Evolutionary conservation across 2,888 invertebrate genomes (phyloP).

Genomic region (Eupsilia transversa): DNA sequence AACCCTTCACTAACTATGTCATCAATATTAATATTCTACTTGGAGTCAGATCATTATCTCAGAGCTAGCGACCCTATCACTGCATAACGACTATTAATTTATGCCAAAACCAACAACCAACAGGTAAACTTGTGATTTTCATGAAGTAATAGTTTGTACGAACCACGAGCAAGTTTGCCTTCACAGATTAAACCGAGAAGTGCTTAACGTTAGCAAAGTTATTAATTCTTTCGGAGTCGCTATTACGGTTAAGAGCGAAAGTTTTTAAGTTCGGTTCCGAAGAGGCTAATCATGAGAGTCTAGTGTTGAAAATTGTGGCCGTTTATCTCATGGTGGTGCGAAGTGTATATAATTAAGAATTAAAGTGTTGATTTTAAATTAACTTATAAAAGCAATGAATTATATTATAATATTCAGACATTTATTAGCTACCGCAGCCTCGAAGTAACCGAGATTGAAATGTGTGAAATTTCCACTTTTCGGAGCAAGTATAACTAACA

Average conservation of each 20-base stretch:
- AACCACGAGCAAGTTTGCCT: slow-evolving; percentile 43
- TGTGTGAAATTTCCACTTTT: neutral
- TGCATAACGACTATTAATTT: slow-evolving; percentile 51
- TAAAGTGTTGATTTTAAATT: neutral
- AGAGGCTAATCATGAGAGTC: slow-evolving; percentile 42
- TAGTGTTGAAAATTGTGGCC: slow-evolving; percentile 27
- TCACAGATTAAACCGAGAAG: slow-evolving; percentile 64
- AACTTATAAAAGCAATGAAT: neutral
- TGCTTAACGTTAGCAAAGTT: slow-evolving; percentile 68
- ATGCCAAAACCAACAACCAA: slow-evolving; percentile 47
- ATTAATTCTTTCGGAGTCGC: slow-evolving; percentile 64
- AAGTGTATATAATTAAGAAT: slow-evolving; percentile 17
- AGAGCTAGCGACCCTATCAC: slow-evolving; percentile 28
- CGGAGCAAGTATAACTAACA: too few species aligned
- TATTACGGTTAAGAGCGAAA: slow-evolving; percentile 63
- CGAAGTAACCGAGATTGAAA: neutral
- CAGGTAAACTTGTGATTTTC: slow-evolving; percentile 59
- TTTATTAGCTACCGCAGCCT: neutral
- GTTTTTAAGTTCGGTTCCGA: slow-evolving; percentile 39
- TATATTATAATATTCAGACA: neutral
- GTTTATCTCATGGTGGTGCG: slow-evolving; percentile 11
- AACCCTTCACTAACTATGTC: slow-evolving; percentile 10
- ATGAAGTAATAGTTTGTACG: slow-evolving; percentile 47
- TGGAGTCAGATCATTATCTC: slow-evolving; percentile 45
- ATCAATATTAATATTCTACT: slow-evolving; percentile 42